Base-by-base conservation (phyloP, 2,888 invertebrate genomes). In the Lithosia quadra region DNA sequence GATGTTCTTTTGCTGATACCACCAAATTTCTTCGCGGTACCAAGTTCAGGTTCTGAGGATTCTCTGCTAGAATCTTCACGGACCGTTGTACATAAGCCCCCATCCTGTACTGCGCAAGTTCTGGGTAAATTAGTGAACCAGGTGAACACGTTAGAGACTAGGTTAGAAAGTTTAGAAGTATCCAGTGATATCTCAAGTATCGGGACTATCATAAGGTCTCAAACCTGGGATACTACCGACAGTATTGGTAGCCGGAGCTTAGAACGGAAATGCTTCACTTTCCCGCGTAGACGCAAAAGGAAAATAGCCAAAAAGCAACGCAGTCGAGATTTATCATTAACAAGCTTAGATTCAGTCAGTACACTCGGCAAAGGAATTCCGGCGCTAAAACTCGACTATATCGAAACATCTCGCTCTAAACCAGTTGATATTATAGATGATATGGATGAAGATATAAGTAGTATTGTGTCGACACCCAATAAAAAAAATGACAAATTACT, bases 1-100 rank as follows among this genome's bases (percentile, higher is more conserved):
- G 98, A 98, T 91, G 96, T 97, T 84, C 95, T 98, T 76, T 91
- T 98, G 81, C 90, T 97, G 81, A 97, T 98, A 87, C 97, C 98
- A 73, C 98, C 98, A 18, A 96, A 97, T 89, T 96, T 97, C 83
- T 97, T 96, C 85, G 87, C 96, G 36, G 95, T 96, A n/a, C 92
- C 96, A 76, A 95, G 95, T 65, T 95, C 95, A n/a, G 96, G 95
- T 34, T 95, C 96, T 0, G 96, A 96, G 33, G 93, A 95, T 73
- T 94, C 95, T 10, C 73, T 92, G 28, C 82, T 94, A 63, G 90
- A 92, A 73, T 92, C 94, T 2, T 92, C 94, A 57, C 91, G 95
- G 80, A 94, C 94, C 21, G 94, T 94, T 18, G 93, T 95, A 43
- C 93, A 91, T 66, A 94, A 92, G 79, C 93, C 92, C 64, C 80